Percentiles rank a stretch among this genome's conserved stretches.
Conservation (phyloP, 2,888 invertebrate species). For the Erebia palarica region DNA sequence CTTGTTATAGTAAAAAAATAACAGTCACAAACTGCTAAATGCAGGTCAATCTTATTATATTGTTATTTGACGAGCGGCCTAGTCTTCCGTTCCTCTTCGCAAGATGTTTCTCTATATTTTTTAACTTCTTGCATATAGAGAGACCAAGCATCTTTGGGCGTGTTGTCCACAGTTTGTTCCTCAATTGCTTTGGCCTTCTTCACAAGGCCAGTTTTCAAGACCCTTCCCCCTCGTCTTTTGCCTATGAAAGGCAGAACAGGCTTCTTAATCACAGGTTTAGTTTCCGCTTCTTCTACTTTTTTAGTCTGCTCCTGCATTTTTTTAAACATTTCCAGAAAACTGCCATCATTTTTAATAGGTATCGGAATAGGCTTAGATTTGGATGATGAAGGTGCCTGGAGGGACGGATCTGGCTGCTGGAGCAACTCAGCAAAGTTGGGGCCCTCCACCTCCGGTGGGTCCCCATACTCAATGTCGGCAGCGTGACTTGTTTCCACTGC, state of each 20-base stretch:
- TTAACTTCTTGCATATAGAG: conserved; percentile 96
- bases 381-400: conserved; percentile 60
- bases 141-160: conserved; percentile 95
- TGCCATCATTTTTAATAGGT: conserved; percentile 93
- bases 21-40: conserved; percentile 55
- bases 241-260: conserved; percentile 84
- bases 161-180: conserved; percentile 83
- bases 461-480: conserved; percentile 72
- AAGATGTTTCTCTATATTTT: conserved; percentile 95
- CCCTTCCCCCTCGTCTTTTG: conserved; percentile 92
- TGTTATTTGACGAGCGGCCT: conserved; percentile 93
- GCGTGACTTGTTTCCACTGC: conserved; percentile 61
- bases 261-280: conserved; percentile 69
- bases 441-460: conserved; percentile 74
- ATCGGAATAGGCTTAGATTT: conserved; percentile 82
- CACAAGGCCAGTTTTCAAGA: conserved; percentile 94
- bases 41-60: conserved; percentile 46
- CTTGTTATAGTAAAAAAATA: conserved; percentile 44
- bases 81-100: conserved; percentile 95
- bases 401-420: conserved; percentile 56
- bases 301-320: conserved; percentile 89
- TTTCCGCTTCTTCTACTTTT: conserved; percentile 66
- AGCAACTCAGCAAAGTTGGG: conserved; percentile 73
- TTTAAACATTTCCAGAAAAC: conserved; percentile 95
- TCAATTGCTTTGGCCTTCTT: conserved; percentile 89